Base-by-base conservation (phyloP, 2,888 invertebrate species). In the Merodon equestris region DNA sequence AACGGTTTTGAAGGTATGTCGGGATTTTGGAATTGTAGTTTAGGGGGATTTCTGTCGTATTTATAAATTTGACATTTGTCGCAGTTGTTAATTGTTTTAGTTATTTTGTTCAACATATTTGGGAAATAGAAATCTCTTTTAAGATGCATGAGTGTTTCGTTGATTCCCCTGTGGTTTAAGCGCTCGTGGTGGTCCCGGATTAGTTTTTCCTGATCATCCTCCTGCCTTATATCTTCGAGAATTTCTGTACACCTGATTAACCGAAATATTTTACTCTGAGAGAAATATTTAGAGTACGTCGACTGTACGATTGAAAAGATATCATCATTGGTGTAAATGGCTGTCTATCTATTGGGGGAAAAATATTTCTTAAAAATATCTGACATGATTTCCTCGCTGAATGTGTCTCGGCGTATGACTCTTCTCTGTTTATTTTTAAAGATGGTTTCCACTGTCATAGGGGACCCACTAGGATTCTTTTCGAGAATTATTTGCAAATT, bases 21-120 rank as follows among this genome's bases (percentile, higher is more conserved):
- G 14, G 81, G 56, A 45, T 68, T 64, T 63, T 71, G 61, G 45
- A 70, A 82, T 53, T 74, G 64, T 9, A 54, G 15, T 60, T 81
- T 82, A 12, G 63, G 72, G 17, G 81, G 66, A 14, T 81, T 61
- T 66, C 82, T 60, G 38, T 81, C 71, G 45, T 82, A 76, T 61
- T 79, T 82, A 3, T 81, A n/a, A 0, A 57, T 67, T 12, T 72
- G 54, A 10, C 74, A 67, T 12, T 19, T 45, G 1, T 63, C 44
- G 19, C 71, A 71, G 7, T 27, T 27, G 27, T 27, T 27, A 27
- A 27, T 27, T 27, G 27, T 27, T 27, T 27, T 27, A 27, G 10
- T 56, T 48, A 81, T 81, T 38, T 60, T 71, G 2, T 61, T 47
- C 42, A 71, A 67, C 70, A 81, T 75, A n/a, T 56, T 60, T 0